Base-by-base conservation (phyloP, 1,140 invertebrate species). In the Polypedilum pembai region DNA sequence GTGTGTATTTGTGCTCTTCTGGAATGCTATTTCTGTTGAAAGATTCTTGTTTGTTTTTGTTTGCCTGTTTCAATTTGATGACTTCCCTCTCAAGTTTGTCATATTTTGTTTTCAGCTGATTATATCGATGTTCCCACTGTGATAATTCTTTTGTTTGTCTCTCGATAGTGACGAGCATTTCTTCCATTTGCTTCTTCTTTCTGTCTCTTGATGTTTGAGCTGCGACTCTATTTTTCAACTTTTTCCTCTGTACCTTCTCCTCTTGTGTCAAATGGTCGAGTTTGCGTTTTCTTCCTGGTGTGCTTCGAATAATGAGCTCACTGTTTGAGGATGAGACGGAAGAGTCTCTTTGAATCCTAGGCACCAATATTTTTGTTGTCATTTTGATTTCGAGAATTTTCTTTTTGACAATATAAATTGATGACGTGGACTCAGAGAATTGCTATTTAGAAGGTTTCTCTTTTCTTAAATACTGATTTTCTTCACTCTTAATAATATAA, bases 131-230 rank as follows among this genome's bases (percentile, higher is more conserved):
- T 0, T 85, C 80, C 24, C 92, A 80, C n/a, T 84, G 80, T 74
- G 89, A 86, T 76, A 91, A 91, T 76, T 85, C 84, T 41, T 88
- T 85, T 75, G 85, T 85, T n/a, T 93, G 80, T 24, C 85, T 80
- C 76, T 86, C 84, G 7, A 94, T 86, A 63, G 88, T 87, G 12
- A 84, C 82, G 83, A 98, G 95, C 82, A 98, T 87, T 77, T 95
- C 91, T 75, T 92, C 90, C 87, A 98, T 90, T 80, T 91, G 90
- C 0, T 92, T 92, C 82, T 98, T 98, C 80, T 98, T 98, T n/a
- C 95, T 87, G 82, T 99, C 97, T 74, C 97, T 86, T 0, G 96
- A 98, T 63, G 93, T 96, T 82, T 99, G 96, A n/a, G 97, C 97
- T 45, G 97, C 96, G 15, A 98, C 94, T 78, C 96, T 86, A 82